phyloP scores from a whole-genome alignment of 2,797 vertebrate species.

The Oryzias sinensis region DNA sequence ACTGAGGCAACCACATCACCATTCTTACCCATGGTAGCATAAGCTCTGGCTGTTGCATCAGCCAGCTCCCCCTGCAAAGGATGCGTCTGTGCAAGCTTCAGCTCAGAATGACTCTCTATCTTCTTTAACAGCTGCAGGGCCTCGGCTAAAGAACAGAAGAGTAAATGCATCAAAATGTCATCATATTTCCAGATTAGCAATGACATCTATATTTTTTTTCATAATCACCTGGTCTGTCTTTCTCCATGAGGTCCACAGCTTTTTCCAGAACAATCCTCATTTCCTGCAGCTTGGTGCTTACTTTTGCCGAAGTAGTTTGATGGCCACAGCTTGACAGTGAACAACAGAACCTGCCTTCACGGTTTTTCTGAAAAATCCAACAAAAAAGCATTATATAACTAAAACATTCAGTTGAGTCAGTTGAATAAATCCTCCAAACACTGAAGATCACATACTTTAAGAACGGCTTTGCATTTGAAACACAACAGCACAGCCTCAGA shows the following conservation, averaged over 20 bases:
- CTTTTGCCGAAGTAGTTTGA: slow-evolving; percentile 44
- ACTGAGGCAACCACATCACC: not conserved
- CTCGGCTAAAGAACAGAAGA: slow-evolving; percentile 65
- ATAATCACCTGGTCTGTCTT: slow-evolving; percentile 75
- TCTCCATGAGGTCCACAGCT: slow-evolving; percentile 77
- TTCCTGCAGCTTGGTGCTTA: slow-evolving; percentile 64
- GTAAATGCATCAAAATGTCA: slow-evolving; percentile 3
- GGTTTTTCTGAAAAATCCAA: slow-evolving; percentile 40
- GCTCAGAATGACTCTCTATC: slow-evolving; percentile 63
- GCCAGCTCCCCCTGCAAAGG: slow-evolving; percentile 83
- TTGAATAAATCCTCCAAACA: not conserved
- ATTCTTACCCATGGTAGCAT: slow-evolving; percentile 82
- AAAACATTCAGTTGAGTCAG: not conserved
- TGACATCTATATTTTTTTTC: not conserved
- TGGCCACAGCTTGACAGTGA: slow-evolving; percentile 51
- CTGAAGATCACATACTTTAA: slow-evolving; percentile 74
- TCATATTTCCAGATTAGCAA: not conserved
- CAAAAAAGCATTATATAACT: not conserved
- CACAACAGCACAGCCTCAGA: slow-evolving; percentile 77
- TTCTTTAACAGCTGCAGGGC: slow-evolving; percentile 75
- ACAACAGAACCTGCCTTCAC: slow-evolving; percentile 53
- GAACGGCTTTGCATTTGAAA: slow-evolving; percentile 69
- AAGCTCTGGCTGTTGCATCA: slow-evolving; percentile 84
- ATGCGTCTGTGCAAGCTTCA: slow-evolving; percentile 81
- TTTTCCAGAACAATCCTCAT: slow-evolving; percentile 65